Evolutionary conservation across 2,888 invertebrate species (phyloP).

Genomic region (Calameuta pallipes): DNA sequence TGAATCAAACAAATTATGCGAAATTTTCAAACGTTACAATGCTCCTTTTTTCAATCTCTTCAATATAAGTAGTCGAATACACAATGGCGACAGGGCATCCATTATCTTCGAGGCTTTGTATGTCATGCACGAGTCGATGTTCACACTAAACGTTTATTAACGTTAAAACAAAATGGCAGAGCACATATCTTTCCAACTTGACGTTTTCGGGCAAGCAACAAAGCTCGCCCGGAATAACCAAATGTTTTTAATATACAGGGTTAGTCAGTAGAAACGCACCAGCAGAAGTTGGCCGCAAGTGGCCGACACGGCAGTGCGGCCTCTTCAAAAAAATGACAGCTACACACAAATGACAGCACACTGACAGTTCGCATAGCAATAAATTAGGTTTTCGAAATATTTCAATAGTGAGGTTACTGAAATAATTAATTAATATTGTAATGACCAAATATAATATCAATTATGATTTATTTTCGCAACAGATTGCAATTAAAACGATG

Average conservation of each 20-base stretch:
- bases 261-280: too few species aligned
- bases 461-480: too few species aligned
- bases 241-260: neutral
- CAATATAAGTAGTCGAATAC: neutral
- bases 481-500: too few species aligned
- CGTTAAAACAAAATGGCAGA: slow-evolving; percentile 34
- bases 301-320: too few species aligned
- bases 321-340: too few species aligned
- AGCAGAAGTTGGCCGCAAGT: too few species aligned
- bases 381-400: too few species aligned
- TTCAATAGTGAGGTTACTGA: too few species aligned
- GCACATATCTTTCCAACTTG: slow-evolving; percentile 62
- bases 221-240: neutral
- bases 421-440: too few species aligned
- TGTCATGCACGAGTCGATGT: slow-evolving; percentile 57
- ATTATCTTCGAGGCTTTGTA: slow-evolving; percentile 36
- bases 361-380: too few species aligned
- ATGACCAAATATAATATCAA: too few species aligned
- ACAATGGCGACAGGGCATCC: slow-evolving; percentile 34
- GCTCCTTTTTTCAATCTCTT: neutral
- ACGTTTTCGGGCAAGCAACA: slow-evolving; percentile 8
- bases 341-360: too few species aligned
- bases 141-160: slow-evolving; percentile 36
- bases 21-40: slow-evolving; percentile 2
- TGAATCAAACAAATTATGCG: neutral